A percentile compares a stretch with the other conserved stretches of the same genome.
These are phyloP conservation scores for Bimastos eiseni DNA, from an alignment of 2,888 invertebrate genomes.

Conservation along the genomic window DNA sequence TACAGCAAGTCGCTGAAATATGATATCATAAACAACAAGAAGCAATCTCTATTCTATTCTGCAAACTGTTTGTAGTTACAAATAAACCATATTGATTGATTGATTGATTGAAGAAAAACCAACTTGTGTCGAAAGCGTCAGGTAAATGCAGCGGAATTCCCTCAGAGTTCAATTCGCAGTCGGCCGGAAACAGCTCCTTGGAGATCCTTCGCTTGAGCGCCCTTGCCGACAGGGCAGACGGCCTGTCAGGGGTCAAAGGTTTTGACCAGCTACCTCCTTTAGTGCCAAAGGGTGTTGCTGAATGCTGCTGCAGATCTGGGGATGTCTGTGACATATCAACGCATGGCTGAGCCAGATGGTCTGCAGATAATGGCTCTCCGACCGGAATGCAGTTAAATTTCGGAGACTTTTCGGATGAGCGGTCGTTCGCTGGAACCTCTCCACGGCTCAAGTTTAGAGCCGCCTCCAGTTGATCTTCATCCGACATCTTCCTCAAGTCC, in stretches of 20 bases:
- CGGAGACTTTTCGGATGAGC: neutral
- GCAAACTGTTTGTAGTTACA: no score
- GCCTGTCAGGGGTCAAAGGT: neutral
- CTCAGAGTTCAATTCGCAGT: neutral
- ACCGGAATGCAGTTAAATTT: neutral
- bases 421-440: neutral
- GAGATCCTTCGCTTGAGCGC: neutral
- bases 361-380: neutral
- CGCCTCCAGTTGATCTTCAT: slow-evolving; percentile 1
- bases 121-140: neutral
- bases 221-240: neutral
- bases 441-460: neutral
- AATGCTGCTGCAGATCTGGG: neutral
- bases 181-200: slow-evolving; percentile 2
- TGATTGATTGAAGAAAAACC: no score
- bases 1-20: neutral
- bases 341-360: neutral
- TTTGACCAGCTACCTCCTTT: neutral
- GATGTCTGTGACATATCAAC: neutral
- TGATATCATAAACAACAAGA: neutral
- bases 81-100: no score
- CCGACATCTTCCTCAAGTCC: slow-evolving; percentile 6
- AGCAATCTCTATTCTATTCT: no score
- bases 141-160: neutral
- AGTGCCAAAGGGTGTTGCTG: neutral